Percentiles rank a stretch among this genome's conserved stretches.
Evolutionary conservation across 2,113 vertebrate genomes (phyloP).

Genomic region (Planiliza haematocheilus): DNA sequence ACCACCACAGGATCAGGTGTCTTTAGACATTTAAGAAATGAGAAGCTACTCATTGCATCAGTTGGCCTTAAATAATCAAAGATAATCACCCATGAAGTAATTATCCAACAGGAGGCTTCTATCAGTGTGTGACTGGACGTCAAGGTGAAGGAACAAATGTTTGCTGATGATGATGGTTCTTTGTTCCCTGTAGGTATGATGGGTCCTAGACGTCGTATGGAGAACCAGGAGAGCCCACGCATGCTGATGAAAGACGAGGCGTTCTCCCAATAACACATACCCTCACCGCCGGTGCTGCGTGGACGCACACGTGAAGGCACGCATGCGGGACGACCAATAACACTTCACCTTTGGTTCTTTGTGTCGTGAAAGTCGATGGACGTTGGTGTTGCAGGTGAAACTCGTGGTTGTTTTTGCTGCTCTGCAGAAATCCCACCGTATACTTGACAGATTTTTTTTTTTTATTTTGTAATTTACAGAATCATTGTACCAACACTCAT

Average conservation of each 20-base stretch:
- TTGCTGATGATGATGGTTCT: constrained; percentile 5
- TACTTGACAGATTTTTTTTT: constrained; percentile 71
- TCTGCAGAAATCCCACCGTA: constrained; percentile 63
- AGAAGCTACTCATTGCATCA: no score
- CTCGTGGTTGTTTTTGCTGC: constrained; percentile 67
- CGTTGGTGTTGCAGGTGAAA: constrained; percentile 50
- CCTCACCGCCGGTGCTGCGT: no score
- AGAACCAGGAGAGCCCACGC: constrained; percentile 81
- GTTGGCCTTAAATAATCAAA: no score
- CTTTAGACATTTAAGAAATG: no score
- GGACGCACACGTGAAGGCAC: constrained; percentile 12
- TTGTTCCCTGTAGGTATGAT: constrained; percentile 74
- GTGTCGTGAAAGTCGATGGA: constrained; percentile 64
- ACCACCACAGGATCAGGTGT: no score
- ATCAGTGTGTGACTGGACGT: background rate
- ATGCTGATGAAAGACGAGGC: constrained; percentile 83
- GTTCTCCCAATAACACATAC: constrained; percentile 79
- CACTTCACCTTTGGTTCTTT: constrained; percentile 55
- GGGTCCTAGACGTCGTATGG: constrained; percentile 78
- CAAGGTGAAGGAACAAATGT: background rate
- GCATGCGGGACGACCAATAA: constrained; percentile 47
- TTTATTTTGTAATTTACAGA: constrained; percentile 50
- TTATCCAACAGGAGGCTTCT: no score
- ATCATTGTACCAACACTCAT: constrained; percentile 61
- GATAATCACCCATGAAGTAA: no score